Conservation (phyloP, 2,113 vertebrate genomes). For the Ptilonorhynchus violaceus region DNA sequence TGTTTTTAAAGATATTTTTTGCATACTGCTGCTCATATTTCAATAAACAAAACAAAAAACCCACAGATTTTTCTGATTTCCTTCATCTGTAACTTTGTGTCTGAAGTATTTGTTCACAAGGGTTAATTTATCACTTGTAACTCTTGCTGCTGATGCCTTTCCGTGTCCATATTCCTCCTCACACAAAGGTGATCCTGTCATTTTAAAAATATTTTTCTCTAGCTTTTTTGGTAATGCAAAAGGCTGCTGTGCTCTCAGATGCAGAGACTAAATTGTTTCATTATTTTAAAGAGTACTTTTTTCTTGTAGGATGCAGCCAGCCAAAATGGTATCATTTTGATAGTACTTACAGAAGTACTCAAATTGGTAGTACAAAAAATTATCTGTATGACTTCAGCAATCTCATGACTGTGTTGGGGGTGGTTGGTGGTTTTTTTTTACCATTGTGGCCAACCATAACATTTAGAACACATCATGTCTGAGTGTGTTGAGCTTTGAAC, state of each 20-base stretch:
- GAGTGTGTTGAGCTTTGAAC: background rate
- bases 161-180: background rate
- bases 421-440: background rate
- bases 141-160: background rate
- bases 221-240: background rate
- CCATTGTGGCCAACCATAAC: rapidly evolving
- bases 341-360: background rate
- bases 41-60: constrained; percentile 69
- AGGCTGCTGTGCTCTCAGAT: background rate
- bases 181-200: background rate
- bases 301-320: background rate
- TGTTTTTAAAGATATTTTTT: constrained; percentile 76
- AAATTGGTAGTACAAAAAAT: background rate
- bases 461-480: rapidly evolving
- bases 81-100: background rate
- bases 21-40: constrained; percentile 75
- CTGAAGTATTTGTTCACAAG: background rate
- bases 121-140: background rate
- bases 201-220: background rate
- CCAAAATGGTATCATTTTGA: background rate
- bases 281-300: background rate
- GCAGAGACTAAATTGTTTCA: background rate
- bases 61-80: background rate
- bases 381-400: background rate
- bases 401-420: background rate